These are phyloP conservation scores for Brachyistius frenatus DNA, from an alignment of 2,113 vertebrate species.

Conservation along the genomic window DNA sequence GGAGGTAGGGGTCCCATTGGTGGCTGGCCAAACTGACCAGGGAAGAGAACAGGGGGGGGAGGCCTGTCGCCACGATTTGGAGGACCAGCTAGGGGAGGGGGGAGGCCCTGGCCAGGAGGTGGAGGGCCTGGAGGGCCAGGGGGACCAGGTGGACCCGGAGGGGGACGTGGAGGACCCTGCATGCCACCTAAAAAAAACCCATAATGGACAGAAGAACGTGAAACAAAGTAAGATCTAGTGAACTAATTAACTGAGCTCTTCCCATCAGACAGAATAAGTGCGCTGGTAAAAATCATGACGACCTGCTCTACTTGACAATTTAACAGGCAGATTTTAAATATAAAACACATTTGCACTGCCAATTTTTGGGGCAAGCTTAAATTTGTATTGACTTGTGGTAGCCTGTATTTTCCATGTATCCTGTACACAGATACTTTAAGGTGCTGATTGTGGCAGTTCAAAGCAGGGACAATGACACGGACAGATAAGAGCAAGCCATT, in stretches of 20 bases:
- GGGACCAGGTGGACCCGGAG: constrained; percentile 93
- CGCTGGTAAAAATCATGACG: background rate
- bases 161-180: constrained; percentile 95
- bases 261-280: background rate
- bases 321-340: background rate
- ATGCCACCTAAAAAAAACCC: constrained; percentile 86
- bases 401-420: background rate
- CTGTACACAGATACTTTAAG: background rate
- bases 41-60: constrained; percentile 97
- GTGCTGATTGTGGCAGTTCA: constrained; percentile 5
- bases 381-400: background rate
- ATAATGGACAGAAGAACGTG: background rate
- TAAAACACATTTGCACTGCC: background rate
- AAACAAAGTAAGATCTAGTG: background rate
- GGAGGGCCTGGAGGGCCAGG: constrained; percentile 95
- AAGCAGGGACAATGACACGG: constrained; percentile 53
- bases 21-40: constrained; percentile 97
- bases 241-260: background rate
- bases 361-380: background rate
- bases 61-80: constrained; percentile 96
- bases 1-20: constrained; percentile 95
- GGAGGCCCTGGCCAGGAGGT: constrained; percentile 95
- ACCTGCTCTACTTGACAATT: background rate
- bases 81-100: constrained; percentile 92
- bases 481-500: constrained; percentile 53